Evolutionary conservation across 2,113 vertebrate species (phyloP).

Genomic region (Toxostoma redivivum): DNA sequence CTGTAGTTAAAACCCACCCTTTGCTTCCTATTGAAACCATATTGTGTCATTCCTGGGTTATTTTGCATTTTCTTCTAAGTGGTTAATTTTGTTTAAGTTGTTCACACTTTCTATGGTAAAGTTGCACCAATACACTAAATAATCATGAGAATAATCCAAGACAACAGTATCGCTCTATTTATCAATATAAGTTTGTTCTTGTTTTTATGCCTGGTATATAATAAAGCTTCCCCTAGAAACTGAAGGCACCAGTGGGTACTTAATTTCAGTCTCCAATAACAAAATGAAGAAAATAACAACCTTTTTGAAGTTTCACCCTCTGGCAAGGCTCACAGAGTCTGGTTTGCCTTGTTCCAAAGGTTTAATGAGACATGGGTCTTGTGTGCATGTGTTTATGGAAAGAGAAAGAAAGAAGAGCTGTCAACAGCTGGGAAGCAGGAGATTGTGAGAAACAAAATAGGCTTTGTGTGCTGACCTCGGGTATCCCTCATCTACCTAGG

Average conservation of each 20-base stretch:
- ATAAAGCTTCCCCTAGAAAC: not conserved
- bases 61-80: not conserved
- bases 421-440: not conserved
- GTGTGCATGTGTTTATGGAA: not conserved
- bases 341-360: not conserved
- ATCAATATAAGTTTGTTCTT: not conserved
- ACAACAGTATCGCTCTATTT: not conserved
- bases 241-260: not conserved
- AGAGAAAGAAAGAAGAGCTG: not conserved
- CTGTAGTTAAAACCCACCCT: not conserved
- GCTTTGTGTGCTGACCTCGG: not conserved
- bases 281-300: not conserved
- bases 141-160: not conserved
- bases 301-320: slow-evolving; percentile 5
- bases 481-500: not conserved
- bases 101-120: not conserved
- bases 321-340: not conserved
- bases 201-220: not conserved
- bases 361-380: not conserved
- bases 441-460: not conserved
- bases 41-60: not conserved
- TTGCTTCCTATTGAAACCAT: not conserved
- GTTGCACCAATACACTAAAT: not conserved
- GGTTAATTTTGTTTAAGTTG: not conserved
- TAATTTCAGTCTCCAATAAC: not conserved